Conservation (phyloP, 1,140 invertebrate genomes). For the Cardiocondyla obscurior region DNA sequence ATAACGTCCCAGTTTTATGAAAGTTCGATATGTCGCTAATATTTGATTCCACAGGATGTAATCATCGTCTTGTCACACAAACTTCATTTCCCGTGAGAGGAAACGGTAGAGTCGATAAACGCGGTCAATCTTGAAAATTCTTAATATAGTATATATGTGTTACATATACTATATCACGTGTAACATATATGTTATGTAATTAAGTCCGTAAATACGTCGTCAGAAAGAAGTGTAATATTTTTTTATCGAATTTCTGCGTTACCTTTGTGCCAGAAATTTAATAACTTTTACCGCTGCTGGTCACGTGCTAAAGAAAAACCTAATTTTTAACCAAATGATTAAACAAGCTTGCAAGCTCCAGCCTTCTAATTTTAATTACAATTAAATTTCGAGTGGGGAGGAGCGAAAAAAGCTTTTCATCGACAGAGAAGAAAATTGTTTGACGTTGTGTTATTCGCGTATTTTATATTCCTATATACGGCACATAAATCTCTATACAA, state of each 20-base stretch:
- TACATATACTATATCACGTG: not conserved
- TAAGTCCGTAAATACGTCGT: not conserved
- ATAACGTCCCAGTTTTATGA: not conserved
- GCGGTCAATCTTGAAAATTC: slow-evolving; percentile 45
- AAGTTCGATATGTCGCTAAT: not conserved
- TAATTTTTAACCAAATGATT: slow-evolving; percentile 25
- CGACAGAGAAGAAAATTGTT: not conserved
- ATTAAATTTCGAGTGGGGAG: not conserved
- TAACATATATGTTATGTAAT: not conserved
- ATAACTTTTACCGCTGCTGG: not conserved
- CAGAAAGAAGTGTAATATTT: not conserved
- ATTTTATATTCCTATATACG: not conserved
- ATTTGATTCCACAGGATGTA: slow-evolving; percentile 30
- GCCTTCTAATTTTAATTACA: slow-evolving; percentile 33
- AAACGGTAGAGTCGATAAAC: slow-evolving; percentile 12
- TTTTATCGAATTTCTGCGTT: not conserved
- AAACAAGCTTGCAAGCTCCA: not conserved
- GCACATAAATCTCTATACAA: not conserved
- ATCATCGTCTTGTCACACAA: slow-evolving; percentile 28
- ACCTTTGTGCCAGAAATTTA: not conserved
- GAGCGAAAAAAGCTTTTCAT: slow-evolving; percentile 12
- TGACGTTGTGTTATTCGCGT: not conserved
- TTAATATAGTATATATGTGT: not conserved
- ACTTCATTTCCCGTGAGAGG: slow-evolving; percentile 48
- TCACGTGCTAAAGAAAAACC: not conserved